Base-by-base conservation (phyloP, 2,888 invertebrate species). In the Sesia bembeciformis region DNA sequence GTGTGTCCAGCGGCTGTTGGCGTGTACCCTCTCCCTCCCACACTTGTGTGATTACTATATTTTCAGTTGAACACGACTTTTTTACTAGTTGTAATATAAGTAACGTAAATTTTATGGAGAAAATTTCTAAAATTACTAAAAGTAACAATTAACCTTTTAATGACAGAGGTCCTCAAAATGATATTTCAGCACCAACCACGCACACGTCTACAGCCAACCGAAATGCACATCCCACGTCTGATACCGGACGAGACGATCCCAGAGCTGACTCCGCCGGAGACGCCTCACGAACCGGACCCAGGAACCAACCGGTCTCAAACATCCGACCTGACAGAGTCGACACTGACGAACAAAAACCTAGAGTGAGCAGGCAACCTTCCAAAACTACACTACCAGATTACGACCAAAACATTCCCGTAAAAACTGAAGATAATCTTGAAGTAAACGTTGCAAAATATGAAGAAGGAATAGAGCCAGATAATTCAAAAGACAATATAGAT, bases 161-260 rank as follows among this genome's bases (percentile, higher is more conserved):
- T 41, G 40, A 53, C n/a, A 23, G 40, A 5, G 38, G 41, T 50
- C 41, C 49, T 23, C 23, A 23, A 23, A 23, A 23, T 23, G 23
- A 23, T 23, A 53, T 80, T 78, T 39, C 76, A 89, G 89, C 89
- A 89, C 88, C 77, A 73, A 58, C 89, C 89, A 60, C 89, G 88
- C 80, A 79, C 84, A 53, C 75, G 64, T 58, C 86, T 77, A 46
- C 76, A 68, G 55, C 84, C 76, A 62, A 75, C 75, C 62, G 84
- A 82, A 72, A 73, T 77, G 63, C 78, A 72, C 58, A 70, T 77
- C 52, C 76, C 80, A 61, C 78, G 61, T 52, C 86, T 83, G 60
- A 63, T 70, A 55, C 81, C 82, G 61, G 88, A 87, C 76, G 70
- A 72, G 68, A 79, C 74, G 52, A 86, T 88, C 50, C 85, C 86